phyloP scores from a whole-genome alignment of 2,888 invertebrate genomes.

The Stenodera caucasica region DNA sequence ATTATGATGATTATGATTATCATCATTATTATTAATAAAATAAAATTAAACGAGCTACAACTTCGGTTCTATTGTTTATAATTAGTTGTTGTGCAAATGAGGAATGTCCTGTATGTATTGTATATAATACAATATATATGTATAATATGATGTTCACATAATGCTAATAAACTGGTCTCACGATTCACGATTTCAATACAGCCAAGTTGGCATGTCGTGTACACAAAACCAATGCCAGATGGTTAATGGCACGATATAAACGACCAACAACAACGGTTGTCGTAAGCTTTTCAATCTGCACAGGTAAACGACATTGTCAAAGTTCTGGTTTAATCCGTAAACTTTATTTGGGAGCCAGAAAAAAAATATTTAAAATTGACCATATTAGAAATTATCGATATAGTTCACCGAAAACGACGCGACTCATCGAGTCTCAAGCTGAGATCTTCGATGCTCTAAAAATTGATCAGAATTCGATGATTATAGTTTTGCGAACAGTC shows the following conservation, averaged over 20 bases:
- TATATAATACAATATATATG: no score
- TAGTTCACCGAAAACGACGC: no score
- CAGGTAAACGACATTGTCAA: neutral
- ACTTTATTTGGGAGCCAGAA: no score
- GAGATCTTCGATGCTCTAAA: no score
- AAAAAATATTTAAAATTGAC: no score
- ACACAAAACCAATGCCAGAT: neutral
- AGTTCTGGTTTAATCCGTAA: neutral
- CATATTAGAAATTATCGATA: no score
- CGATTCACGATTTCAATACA: slow-evolving; percentile 20
- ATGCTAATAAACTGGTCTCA: slow-evolving; percentile 29
- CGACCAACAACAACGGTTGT: slow-evolving; percentile 1
- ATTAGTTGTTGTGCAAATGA: slow-evolving; percentile 30
- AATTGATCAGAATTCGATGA: no score
- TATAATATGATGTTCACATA: slow-evolving; percentile 22
- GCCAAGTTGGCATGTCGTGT: slow-evolving; percentile 18
- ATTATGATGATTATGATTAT: no score
- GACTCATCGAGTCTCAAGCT: no score
- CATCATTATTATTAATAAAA: neutral
- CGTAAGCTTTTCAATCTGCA: neutral
- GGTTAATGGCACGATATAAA: slow-evolving; percentile 4
- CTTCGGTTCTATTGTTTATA: slow-evolving; percentile 18
- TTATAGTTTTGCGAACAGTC: no score
- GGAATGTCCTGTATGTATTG: slow-evolving; percentile 20
- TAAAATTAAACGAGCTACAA: neutral